A percentile compares a stretch with the other conserved stretches of the same genome.
Evolutionary conservation across 2,888 invertebrate species (phyloP).

Genomic region (Lochmaea crataegi): DNA sequence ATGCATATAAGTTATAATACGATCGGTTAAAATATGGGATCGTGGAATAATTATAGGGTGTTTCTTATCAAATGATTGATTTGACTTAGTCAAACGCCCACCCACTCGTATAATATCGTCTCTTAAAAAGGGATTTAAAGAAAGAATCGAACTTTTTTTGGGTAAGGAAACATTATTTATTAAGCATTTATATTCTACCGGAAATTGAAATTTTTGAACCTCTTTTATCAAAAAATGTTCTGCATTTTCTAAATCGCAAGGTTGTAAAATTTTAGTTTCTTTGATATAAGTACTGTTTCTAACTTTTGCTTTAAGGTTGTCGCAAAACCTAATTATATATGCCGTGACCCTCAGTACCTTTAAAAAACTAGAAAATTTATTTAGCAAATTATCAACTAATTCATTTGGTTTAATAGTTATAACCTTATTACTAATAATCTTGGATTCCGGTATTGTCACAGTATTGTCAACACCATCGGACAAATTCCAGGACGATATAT

Average conservation of each 20-base stretch:
- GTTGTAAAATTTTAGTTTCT: too few species aligned
- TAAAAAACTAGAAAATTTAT: neutral
- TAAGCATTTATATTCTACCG: too few species aligned
- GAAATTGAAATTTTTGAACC: neutral
- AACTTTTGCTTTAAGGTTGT: neutral
- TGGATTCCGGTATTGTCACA: neutral
- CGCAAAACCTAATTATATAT: neutral
- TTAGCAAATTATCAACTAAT: neutral
- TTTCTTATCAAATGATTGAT: neutral
- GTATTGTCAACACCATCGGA: neutral
- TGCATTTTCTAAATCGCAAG: neutral
- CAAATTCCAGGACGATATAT: neutral
- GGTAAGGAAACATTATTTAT: too few species aligned
- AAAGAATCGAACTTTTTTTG: neutral
- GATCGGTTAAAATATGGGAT: neutral
- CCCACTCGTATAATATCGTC: neutral
- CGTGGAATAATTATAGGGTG: neutral
- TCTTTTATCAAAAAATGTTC: neutral
- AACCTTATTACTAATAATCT: neutral
- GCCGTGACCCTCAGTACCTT: neutral
- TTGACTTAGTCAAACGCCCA: neutral
- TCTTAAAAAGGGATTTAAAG: slow-evolving; percentile 1
- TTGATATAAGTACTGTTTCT: neutral
- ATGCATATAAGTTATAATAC: too few species aligned
- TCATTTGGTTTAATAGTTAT: neutral